A percentile compares a stretch with the other conserved stretches of the same genome.
Conservation (phyloP, 2,113 vertebrate species). For the Coreoperca whiteheadi region DNA sequence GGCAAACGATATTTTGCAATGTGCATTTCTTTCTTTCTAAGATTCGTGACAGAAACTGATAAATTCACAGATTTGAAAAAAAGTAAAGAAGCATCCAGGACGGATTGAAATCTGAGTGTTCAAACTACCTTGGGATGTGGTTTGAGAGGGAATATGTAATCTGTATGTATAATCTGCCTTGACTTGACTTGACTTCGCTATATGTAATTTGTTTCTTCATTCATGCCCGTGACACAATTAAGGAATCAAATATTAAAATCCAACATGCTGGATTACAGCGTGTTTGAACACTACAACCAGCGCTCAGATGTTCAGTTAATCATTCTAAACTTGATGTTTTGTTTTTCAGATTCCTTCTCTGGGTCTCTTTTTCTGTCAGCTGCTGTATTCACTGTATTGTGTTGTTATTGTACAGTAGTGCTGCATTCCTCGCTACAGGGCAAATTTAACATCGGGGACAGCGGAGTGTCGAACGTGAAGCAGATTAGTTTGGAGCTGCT, state of each 20-base stretch:
- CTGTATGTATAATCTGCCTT: no score
- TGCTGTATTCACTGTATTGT: conserved; percentile 6
- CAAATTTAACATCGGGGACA: conserved; percentile 14
- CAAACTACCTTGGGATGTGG: background rate
- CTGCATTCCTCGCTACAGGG: conserved; percentile 13
- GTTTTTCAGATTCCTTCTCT: conserved; percentile 1
- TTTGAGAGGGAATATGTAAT: background rate
- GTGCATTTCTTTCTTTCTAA: background rate
- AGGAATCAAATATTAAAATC: background rate
- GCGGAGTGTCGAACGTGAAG: conserved; percentile 28
- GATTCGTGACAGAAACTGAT: no score
- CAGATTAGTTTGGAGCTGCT: conserved; percentile 42
- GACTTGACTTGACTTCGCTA: no score
- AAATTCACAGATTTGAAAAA: no score
- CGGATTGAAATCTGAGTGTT: background rate
- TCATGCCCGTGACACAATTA: background rate
- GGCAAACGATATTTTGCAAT: background rate
- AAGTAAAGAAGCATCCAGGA: no score
- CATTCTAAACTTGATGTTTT: conserved; percentile 12
- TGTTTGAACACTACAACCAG: conserved; percentile 5
- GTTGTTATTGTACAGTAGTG: background rate
- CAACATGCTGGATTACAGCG: background rate
- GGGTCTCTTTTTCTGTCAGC: background rate
- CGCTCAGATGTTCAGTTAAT: conserved; percentile 9
- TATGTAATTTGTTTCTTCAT: background rate